Base-by-base conservation (phyloP, 2,888 invertebrate species). In the Andrena haemorrhoa region DNA sequence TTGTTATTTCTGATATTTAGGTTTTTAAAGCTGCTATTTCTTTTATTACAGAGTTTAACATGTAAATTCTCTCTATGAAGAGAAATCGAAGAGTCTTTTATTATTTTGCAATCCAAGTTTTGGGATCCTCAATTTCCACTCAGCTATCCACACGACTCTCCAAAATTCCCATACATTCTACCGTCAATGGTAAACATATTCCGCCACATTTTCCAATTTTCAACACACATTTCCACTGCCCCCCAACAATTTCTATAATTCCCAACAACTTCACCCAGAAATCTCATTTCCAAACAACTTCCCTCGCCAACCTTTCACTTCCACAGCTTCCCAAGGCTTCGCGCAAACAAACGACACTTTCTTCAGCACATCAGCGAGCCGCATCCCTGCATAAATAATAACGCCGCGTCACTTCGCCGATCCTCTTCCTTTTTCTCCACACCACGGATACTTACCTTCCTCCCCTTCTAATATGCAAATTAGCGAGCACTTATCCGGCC, bases 401-500 rank as follows among this genome's bases (percentile, higher is more conserved):
- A 23, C 4, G 56, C 20, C 5, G 56, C 23, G 8, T 56, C 56
- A 56, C 56, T 56, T 23, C 56, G 4, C 23, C 56, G 10, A 1
- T 23, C 23, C 10, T 56, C 56, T 10, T 26, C 23, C 20, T 56
- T 56, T 23, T 56, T 56, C 23, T 4, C 10, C 10, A 1, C 56
- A 10, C 20, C 56, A 8, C 56, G 20, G 56, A 56, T 56, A 26
- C 23, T 56, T 56, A 8, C 23, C 56, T 56, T 56, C 23, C 56
- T 26, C 10, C 56, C 56, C 56, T 56, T 56, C 56, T 56, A 56
- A 56, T 56, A 56, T 56, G 56, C 23, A 56, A 56, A 70, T 70
- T 70, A 70, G n/a, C 58, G 35, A 60, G 41, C 70, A 70, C 60
- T 70, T 70, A 70, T 70, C 60, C 58, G 70, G 8, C n/a, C 4